These are phyloP conservation scores for Sebastes hubbsi DNA, from an alignment of 2,797 vertebrate species.

Conservation along the genomic window DNA sequence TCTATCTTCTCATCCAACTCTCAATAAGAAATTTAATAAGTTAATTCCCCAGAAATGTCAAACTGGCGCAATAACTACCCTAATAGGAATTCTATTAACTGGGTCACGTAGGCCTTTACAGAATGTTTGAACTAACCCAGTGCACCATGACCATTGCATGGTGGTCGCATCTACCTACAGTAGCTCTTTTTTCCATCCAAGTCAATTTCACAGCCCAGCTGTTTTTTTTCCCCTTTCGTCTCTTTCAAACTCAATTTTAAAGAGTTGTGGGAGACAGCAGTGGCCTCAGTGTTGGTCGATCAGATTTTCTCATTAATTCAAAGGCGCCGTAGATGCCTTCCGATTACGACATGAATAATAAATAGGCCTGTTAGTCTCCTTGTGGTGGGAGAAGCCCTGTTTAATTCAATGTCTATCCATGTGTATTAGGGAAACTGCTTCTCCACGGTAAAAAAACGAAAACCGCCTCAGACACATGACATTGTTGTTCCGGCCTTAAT, in stretches of 20 bases:
- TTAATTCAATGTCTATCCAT: conserved; percentile 74
- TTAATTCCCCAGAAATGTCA: neutral
- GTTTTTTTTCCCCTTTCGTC: conserved; percentile 11
- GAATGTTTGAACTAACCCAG: conserved; percentile 4
- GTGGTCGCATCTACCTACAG: conserved; percentile 39
- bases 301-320: conserved; percentile 82
- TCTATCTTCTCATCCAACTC: neutral
- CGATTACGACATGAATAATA: conserved; percentile 83
- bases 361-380: conserved; percentile 67
- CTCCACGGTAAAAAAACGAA: conserved; percentile 3
- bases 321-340: conserved; percentile 70
- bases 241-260: conserved; percentile 80
- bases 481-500: conserved; percentile 68
- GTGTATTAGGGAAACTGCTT: conserved; percentile 67
- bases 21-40: neutral
- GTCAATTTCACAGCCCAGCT: conserved; percentile 71
- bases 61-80: neutral
- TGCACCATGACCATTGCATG: conserved; percentile 4
- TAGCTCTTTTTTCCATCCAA: conserved; percentile 65
- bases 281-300: conserved; percentile 72
- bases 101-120: neutral
- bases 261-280: conserved; percentile 65
- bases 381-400: conserved; percentile 46
- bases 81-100: neutral
- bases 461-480: conserved; percentile 60